A percentile compares a stretch with the other conserved stretches of the same genome.
Conservation (phyloP, 2,113 vertebrate genomes). For the Cololabis saira region DNA sequence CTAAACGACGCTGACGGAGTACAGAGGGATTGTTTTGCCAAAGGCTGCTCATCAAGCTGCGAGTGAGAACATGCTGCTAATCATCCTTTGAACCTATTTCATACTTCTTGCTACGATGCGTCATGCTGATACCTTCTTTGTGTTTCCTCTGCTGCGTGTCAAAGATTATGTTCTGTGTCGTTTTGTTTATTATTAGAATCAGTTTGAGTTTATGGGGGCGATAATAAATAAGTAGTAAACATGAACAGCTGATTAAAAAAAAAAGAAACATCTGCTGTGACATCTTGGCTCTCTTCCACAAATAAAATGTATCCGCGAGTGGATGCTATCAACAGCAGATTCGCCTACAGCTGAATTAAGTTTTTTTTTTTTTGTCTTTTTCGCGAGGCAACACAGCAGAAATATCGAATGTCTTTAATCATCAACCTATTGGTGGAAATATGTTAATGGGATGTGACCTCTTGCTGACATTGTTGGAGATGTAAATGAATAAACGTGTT, state of each 20-base stretch:
- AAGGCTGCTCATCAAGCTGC: background rate
- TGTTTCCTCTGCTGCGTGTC: background rate
- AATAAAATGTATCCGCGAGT: background rate
- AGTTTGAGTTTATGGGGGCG: background rate
- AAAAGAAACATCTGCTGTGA: slow-evolving; percentile 9
- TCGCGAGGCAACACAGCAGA: background rate
- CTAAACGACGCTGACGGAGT: background rate
- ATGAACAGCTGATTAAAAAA: slow-evolving; percentile 8
- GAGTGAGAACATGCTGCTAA: no score
- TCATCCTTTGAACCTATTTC: no score
- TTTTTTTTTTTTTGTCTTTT: background rate
- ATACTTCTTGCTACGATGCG: background rate
- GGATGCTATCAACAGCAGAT: background rate
- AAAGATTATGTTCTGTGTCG: background rate
- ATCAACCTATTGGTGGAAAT: background rate
- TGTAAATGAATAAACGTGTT: slow-evolving; percentile 54
- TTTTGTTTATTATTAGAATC: background rate
- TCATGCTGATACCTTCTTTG: background rate
- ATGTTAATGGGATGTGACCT: slow-evolving; percentile 26
- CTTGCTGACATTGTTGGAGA: slow-evolving; percentile 48
- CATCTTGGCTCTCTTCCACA: background rate
- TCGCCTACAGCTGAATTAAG: background rate
- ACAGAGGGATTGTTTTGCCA: background rate
- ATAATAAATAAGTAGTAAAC: background rate
- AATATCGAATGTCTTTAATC: background rate